Evolutionary conservation across 1,140 invertebrate species (phyloP).

Genomic region (Drosophila neocordata): DNA sequence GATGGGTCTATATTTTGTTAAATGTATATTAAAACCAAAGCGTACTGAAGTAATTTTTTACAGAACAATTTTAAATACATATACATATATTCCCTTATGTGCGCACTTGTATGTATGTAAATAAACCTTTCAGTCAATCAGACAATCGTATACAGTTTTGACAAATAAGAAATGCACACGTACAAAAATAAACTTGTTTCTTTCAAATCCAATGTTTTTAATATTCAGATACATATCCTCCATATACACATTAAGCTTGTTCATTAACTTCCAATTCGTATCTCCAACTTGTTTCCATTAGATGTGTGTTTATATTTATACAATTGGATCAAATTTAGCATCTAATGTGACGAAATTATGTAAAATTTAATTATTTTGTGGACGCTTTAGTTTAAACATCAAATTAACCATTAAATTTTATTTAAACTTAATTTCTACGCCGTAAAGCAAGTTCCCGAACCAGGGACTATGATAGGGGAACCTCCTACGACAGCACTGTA

Average conservation of each 20-base stretch:
- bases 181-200: too few species aligned
- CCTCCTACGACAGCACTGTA: slow-evolving; percentile 70
- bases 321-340: slow-evolving; percentile 2
- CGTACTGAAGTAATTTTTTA: background rate
- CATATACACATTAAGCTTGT: slow-evolving; percentile 6
- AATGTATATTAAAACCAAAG: background rate
- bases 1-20: background rate
- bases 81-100: too few species aligned
- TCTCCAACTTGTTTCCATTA: slow-evolving; percentile 1
- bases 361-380: background rate
- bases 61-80: too few species aligned
- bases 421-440: background rate
- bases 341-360: slow-evolving; percentile 1
- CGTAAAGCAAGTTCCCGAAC: slow-evolving; percentile 47
- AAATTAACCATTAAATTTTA: background rate
- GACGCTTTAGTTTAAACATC: background rate
- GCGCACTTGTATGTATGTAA: too few species aligned
- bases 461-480: slow-evolving; percentile 67
- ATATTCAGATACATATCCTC: slow-evolving; percentile 8
- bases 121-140: background rate
- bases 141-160: background rate
- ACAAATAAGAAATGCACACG: background rate
- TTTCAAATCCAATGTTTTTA: background rate
- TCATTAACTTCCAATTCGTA: slow-evolving; percentile 15
- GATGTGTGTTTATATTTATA: background rate